Evolutionary conservation across 1,140 invertebrate species (phyloP), one percentile per base, ranked within the genome.

Genomic region (Drosophila oshimai): DNA sequence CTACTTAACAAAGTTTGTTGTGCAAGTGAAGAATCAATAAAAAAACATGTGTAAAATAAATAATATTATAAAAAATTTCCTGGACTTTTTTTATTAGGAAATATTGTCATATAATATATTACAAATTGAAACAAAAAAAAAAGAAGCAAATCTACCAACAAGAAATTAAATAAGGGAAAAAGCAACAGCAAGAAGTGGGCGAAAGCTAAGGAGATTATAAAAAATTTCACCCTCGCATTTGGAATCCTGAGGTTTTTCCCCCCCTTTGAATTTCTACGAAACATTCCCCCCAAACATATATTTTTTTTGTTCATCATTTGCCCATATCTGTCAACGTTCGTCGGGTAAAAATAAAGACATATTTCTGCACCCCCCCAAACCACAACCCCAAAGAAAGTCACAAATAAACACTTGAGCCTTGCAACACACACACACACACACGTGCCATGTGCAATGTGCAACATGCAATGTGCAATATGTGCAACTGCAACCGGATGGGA

Each of bases 401-500:
- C 49, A 24, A 15, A 57, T 28, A 37, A 20, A 47, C 54, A 31
- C 33, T 28, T 13, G 17, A 24, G 61, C 61, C 61, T 49, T 65
- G 60, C 60, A 62, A 45, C 57, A 64, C 22, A 39, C 45, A 18
- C 17, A 18, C n/a, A n/a, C n/a, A n/a, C n/a, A n/a, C n/a, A 17
- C 24, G 6, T 51, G 53, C 53, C 13, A 42, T 6, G 6, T 54
- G 57, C 51, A 41, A 33, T 13, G 6, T 60, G 57, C 57, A 29
- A 31, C 7, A 22, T 50, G 47, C 47, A 28, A 51, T n/a, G 18
- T 49, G 46, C 46, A 29, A 15, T 20, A 28, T 49, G 46, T 55
- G 51, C 51, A 33, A 61, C 41, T 65, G 61, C 61, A 64, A 64
- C 39, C 57, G 61, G 61, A 62, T 62, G 61, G 61, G 44, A 46